These are phyloP conservation scores for Microplitis manilae DNA, from an alignment of 2,888 invertebrate genomes.

Conservation along the genomic window DNA sequence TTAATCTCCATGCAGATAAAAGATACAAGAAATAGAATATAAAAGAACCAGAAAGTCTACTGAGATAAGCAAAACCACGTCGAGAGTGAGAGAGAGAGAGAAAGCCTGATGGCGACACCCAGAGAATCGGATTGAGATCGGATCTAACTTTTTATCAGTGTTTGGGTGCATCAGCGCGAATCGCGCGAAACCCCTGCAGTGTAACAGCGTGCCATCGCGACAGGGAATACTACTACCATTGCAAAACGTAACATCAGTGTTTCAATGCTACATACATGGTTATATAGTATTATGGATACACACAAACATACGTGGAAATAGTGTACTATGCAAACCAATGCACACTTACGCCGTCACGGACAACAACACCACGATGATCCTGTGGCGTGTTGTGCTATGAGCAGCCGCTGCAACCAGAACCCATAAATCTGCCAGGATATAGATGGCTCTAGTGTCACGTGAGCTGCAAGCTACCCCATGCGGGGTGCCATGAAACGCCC, in stretches of 20 bases:
- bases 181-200: slow-evolving; percentile 71
- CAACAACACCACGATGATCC: slow-evolving; percentile 56
- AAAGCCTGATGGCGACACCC: slow-evolving; percentile 27
- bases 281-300: slow-evolving; percentile 36
- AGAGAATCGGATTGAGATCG: slow-evolving; percentile 67
- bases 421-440: slow-evolving; percentile 71
- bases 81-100: slow-evolving; percentile 11
- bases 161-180: slow-evolving; percentile 68
- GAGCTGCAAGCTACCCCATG: slow-evolving; percentile 71
- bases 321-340: slow-evolving; percentile 24
- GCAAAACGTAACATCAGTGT: slow-evolving; percentile 40
- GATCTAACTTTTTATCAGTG: slow-evolving; percentile 64
- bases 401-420: slow-evolving; percentile 69
- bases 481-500: slow-evolving; percentile 68
- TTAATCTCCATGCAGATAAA: slow-evolving; percentile 46
- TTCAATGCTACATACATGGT: slow-evolving; percentile 46
- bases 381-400: slow-evolving; percentile 66
- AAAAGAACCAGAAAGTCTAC: slow-evolving; percentile 33
- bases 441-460: slow-evolving; percentile 72
- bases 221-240: slow-evolving; percentile 61
- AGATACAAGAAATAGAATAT: slow-evolving; percentile 36
- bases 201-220: slow-evolving; percentile 69
- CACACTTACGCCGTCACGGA: slow-evolving; percentile 43
- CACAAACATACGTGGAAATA: slow-evolving; percentile 18
- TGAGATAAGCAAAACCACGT: slow-evolving; percentile 41